Evolutionary conservation across 2,888 invertebrate species (phyloP).

Genomic region (Troides helena): DNA sequence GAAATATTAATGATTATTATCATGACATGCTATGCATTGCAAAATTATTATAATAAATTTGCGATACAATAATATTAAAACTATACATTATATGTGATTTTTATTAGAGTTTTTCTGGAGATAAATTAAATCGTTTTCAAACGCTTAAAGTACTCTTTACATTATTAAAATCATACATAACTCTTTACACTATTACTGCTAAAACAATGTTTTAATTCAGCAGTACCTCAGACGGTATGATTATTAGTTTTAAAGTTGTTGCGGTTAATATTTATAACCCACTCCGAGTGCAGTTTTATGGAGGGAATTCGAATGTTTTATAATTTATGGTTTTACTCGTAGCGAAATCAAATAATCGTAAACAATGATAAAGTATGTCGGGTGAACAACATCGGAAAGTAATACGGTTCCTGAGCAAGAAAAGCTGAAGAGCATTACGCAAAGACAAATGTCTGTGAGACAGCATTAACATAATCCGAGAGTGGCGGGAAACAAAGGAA

Average conservation of each 20-base stretch:
- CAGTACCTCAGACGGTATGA: neutral
- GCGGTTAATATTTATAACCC: constrained; percentile 23
- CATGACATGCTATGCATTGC: no score
- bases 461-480: constrained; percentile 74
- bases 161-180: no score
- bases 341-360: constrained; percentile 48
- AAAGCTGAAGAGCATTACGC: constrained; percentile 62
- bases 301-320: constrained; percentile 30
- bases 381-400: constrained; percentile 63
- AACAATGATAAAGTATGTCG: constrained; percentile 57
- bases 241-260: constrained; percentile 6
- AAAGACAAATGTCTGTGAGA: constrained; percentile 73
- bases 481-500: constrained; percentile 63
- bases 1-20: neutral
- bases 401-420: constrained; percentile 54
- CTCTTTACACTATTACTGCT: neutral
- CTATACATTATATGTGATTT: no score
- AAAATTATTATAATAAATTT: no score
- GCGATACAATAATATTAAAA: no score
- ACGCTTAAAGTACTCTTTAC: no score
- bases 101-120: no score
- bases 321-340: constrained; percentile 26
- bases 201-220: neutral
- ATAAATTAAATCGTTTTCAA: no score
- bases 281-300: constrained; percentile 14